Evolutionary conservation across 2,113 vertebrate genomes (phyloP), one percentile per base, ranked within the genome.

Genomic region (Burhinus bistriatus): DNA sequence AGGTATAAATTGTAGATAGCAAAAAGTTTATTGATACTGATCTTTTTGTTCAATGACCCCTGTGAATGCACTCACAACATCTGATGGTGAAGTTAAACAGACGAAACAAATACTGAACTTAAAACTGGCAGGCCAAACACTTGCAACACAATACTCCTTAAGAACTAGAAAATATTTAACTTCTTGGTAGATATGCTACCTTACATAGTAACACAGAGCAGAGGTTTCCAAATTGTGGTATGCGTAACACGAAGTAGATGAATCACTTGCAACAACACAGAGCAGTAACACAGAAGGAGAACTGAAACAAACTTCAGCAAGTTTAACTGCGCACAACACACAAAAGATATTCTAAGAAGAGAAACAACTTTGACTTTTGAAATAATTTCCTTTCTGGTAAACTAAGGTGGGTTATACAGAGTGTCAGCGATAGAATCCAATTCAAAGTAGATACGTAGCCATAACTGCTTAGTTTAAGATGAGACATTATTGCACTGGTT

Each of bases 211-310:
- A 81, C 15, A 91, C 11, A 71, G 65, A 82, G 32, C n/a, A 93
- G 64, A 90, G 6, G 27, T 70, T 77, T 90, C 40, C 93, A 83
- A 29, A 80, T 0, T 42, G 17, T 21, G 45, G 5, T 22, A 42
- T 29, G 19, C 22, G 5, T 47, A 65, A 34, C 32, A 15, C 13
- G 0, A 0, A 71, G 6, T 3, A 9, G 5, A 20, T 5, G 52
- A 95, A 42, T 44, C 26, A 40, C 71, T 72, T 47, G 15, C 9
- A 90, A 30, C 9, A 64, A n/a, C 11, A 34, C 4, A 59, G 29
- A 51, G 36, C 38, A 64, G 36, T 11, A 85, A 40, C 1, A n/a
- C 9, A 61, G 68, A 80, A 80, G 38, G 30, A 79, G 65, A 95
- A 90, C 27, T 0, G 1, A 80, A 92, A 92, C 20, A 80, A 69